Percentiles rank a stretch among this genome's conserved stretches.
These are phyloP conservation scores for Fopius arisanus DNA, from an alignment of 1,140 invertebrate species.

Conservation along the genomic window DNA sequence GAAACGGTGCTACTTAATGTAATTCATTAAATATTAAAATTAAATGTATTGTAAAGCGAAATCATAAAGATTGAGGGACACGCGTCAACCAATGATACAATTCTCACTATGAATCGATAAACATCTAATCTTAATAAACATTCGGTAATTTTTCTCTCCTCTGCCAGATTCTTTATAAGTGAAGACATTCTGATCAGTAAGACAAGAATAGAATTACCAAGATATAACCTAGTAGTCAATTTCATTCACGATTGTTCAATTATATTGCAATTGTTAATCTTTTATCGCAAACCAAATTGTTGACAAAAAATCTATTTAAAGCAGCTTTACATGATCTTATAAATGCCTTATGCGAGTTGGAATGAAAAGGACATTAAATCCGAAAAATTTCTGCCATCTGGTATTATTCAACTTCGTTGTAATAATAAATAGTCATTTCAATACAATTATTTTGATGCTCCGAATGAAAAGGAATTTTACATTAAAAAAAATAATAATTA, in stretches of 20 bases:
- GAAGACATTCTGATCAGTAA: not conserved
- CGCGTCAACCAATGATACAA: not conserved
- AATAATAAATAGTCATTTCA: not conserved
- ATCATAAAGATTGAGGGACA: not conserved
- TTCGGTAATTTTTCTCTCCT: constrained; percentile 23
- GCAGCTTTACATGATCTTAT: not conserved
- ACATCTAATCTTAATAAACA: not conserved
- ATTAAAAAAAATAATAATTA: not conserved
- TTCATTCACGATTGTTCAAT: not conserved
- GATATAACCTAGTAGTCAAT: not conserved
- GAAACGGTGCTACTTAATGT: constrained; percentile 34
- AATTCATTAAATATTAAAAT: constrained; percentile 14
- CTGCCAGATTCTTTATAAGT: constrained; percentile 16
- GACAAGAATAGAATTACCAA: constrained; percentile 1
- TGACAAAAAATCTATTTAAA: not conserved
- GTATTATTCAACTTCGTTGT: too few relatives aligned
- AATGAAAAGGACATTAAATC: not conserved
- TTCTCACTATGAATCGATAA: not conserved
- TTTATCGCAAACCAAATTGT: not conserved
- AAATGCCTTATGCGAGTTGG: not conserved
- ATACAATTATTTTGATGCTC: constrained; percentile 20
- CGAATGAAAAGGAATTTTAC: not conserved
- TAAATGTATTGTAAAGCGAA: constrained; percentile 1
- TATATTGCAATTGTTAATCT: not conserved
- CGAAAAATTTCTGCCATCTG: not conserved